Evolutionary conservation across 2,113 vertebrate species (phyloP).

Genomic region (Oncorhynchus mykiss): DNA sequence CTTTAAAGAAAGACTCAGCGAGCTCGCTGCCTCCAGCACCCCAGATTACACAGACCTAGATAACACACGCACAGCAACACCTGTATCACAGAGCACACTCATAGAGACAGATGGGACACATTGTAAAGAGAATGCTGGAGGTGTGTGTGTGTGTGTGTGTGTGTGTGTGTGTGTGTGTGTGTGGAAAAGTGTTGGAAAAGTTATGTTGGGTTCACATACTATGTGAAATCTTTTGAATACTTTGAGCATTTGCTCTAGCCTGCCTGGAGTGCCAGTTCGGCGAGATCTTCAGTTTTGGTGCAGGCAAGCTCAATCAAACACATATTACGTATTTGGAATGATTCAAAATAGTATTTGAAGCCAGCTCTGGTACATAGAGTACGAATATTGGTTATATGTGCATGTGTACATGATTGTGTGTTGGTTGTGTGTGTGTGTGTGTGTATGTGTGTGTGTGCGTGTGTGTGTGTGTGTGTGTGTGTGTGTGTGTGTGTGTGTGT

Average conservation of each 20-base stretch:
- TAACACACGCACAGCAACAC: conserved; percentile 9
- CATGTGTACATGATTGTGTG: neutral
- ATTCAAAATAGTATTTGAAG: too few species aligned
- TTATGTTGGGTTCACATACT: too few species aligned
- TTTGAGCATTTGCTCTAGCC: too few species aligned
- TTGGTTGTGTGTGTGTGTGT: neutral
- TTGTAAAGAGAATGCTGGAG: neutral
- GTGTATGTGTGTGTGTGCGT: neutral
- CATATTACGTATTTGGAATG: too few species aligned
- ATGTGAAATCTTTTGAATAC: too few species aligned
- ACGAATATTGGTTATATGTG: neutral
- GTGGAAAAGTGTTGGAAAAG: neutral
- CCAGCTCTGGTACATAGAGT: too few species aligned
- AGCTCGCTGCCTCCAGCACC: conserved; percentile 3
- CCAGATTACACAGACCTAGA: conserved; percentile 15
- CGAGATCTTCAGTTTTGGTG: too few species aligned
- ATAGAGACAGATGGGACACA: conserved; percentile 13
- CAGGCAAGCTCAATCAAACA: too few species aligned
- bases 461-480: neutral
- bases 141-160: neutral
- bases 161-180: neutral
- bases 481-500: neutral
- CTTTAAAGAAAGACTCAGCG: conserved; percentile 13
- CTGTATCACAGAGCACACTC: conserved; percentile 26
- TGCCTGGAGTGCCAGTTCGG: too few species aligned